These are phyloP conservation scores for Myrmecophaga tridactyla DNA, from an alignment of 2,113 vertebrate genomes.

Conservation along the genomic window DNA sequence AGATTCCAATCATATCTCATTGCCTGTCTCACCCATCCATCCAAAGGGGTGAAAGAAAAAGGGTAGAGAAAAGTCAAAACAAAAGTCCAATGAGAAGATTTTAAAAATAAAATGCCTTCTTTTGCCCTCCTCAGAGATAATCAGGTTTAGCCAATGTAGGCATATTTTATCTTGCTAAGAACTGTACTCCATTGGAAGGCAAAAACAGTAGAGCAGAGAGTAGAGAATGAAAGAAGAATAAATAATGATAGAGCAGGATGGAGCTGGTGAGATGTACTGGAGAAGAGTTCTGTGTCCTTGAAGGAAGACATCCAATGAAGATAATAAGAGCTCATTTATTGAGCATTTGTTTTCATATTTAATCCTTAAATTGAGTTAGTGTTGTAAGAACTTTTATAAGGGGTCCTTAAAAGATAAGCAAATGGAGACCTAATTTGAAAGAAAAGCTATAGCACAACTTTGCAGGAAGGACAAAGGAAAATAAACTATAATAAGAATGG, in stretches of 20 bases:
- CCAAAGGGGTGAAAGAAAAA: background rate
- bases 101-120: background rate
- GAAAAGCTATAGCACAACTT: background rate
- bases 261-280: background rate
- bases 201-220: background rate
- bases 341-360: background rate
- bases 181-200: background rate
- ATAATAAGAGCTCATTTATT: background rate
- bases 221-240: background rate
- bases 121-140: background rate
- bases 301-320: too few species aligned
- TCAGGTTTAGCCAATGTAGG: background rate
- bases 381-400: background rate
- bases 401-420: too few species aligned
- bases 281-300: background rate
- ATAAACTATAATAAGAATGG: rapidly evolving
- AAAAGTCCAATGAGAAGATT: background rate
- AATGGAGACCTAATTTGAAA: slow-evolving; percentile 25
- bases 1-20: background rate
- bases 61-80: background rate
- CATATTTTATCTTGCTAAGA: background rate
- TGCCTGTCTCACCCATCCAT: background rate
- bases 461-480: background rate
- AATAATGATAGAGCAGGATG: too few species aligned
- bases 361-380: background rate